Evolutionary conservation across 2,797 vertebrate genomes (phyloP), one percentile per base, ranked within the genome.

Genomic region (Hylomyscus alleni): DNA sequence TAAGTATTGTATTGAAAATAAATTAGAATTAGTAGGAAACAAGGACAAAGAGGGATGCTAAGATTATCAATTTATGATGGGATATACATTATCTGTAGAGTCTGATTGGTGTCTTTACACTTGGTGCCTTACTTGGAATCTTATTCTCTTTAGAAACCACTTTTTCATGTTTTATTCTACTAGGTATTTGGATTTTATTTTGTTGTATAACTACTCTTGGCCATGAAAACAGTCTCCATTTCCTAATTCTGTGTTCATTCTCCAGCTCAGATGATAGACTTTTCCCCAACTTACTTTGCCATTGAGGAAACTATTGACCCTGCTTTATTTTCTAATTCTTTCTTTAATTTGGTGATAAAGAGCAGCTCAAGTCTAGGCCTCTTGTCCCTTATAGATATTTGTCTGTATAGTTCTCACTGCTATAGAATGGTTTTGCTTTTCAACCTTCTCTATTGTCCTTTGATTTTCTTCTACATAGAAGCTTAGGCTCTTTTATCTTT

Each of bases 401-500:
- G 5, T 87, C 17, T 77, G 84, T 81, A 88, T 2, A 91, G 14
- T 80, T 89, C 6, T 78, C 88, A 87, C 37, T 56, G 34, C 60
- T 90, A 80, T 19, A 69, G 34, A 93, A 82, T 78, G 2, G 3
- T 94, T 89, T 90, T 73, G 14, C 31, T 90, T 93, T 94, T 93
- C 91, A 67, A 80, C 40, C 2, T 67, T 44, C 44, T 87, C 31
- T 44, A 15, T 93, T 93, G 83, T 90, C 44, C 54, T 94, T 95
- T 89, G 15, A 88, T 94, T 97, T 93, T 26, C 65, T 92, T 94
- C 54, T 26, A 73, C 47, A 95, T 34, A 95, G 37, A 90, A 58
- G 11, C 13, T 75, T 78, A 50, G 44, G 15, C 34, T 90, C n/a
- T 95, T 94, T 96, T 82, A 92, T 96, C 73, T 89, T 85, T 90